These are phyloP conservation scores for Meandrusa payeni DNA, from an alignment of 2,888 invertebrate genomes.

Conservation along the genomic window DNA sequence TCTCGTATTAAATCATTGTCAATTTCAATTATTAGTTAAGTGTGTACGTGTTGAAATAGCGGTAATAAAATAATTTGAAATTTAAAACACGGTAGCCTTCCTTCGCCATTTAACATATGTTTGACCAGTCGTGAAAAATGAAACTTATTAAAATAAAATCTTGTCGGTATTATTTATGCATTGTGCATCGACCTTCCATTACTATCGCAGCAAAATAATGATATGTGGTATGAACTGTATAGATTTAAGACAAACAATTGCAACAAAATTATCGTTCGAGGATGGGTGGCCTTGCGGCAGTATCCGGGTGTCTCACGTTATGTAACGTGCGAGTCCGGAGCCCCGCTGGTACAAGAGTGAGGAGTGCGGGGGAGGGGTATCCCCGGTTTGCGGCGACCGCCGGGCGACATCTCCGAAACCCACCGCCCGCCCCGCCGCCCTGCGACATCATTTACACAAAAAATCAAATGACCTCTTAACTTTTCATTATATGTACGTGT, in stretches of 20 bases:
- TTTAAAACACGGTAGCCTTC: slow-evolving; percentile 3
- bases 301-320: slow-evolving; percentile 68
- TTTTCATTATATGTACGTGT: too few species aligned
- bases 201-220: background rate
- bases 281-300: slow-evolving; percentile 58
- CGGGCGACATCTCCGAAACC: slow-evolving; percentile 13
- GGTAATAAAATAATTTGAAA: background rate
- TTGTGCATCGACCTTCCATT: background rate
- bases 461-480: slow-evolving; percentile 1
- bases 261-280: slow-evolving; percentile 40
- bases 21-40: too few species aligned
- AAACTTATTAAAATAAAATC: too few species aligned
- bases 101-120: background rate
- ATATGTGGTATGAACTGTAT: slow-evolving; percentile 1
- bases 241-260: slow-evolving; percentile 35
- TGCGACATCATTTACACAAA: slow-evolving; percentile 3
- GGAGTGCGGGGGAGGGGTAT: slow-evolving; percentile 25
- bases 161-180: too few species aligned
- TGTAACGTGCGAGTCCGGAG: slow-evolving; percentile 48
- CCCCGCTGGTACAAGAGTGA: slow-evolving; percentile 34
- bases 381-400: slow-evolving; percentile 8
- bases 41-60: too few species aligned
- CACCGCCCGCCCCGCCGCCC: slow-evolving; percentile 7
- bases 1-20: too few species aligned
- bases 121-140: too few species aligned